Evolutionary conservation across 2,113 vertebrate genomes (phyloP), one percentile per base, ranked within the genome.

Genomic region (Oreochromis aureus): DNA sequence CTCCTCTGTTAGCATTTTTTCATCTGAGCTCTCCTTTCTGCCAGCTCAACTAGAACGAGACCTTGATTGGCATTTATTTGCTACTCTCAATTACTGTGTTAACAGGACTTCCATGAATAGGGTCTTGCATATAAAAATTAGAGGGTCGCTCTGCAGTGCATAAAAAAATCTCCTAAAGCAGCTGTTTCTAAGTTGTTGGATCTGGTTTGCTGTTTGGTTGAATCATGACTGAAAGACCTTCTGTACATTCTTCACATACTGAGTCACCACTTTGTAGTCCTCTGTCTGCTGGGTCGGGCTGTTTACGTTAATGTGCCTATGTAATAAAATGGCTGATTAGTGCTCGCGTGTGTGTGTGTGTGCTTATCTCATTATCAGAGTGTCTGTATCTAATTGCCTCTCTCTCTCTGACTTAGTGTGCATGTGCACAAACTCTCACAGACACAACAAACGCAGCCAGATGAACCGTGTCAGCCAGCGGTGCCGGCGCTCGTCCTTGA

Each of bases 291-390:
- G n/a, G 11, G 7, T 19, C 3, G 7, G 55, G 32, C n/a, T 81
- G 56, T 89, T 89, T 79, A 55, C 36, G 2, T 71, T 39, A 53
- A 56, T 51, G 41, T 80, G 27, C 71, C 34, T 13, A 13, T 48
- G 81, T n/a, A 76, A 63, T 76, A 59, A 88, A 87, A 85, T 10
- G 55, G 54, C 86, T 84, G 81, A 81, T 83, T 83, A 84, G 53
- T 41, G 61, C 46, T 55, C n/a, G 36, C 30, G 53, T 24, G 48
- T 85, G 53, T 85, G 13, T 53, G 51, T 51, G 51, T 66, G 53
- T 36, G 55, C 80, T 82, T 82, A 88, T 88, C 53, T 85, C 69
- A 63, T 15, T 55, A 85, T 90, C 82, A 66, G 61, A 24, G 66
- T 22, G 84, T n/a, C 82, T 81, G 84, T 83, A 15, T 71, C 80